These are phyloP conservation scores for Tillus elongatus DNA, from an alignment of 2,888 invertebrate genomes.

Conservation along the genomic window DNA sequence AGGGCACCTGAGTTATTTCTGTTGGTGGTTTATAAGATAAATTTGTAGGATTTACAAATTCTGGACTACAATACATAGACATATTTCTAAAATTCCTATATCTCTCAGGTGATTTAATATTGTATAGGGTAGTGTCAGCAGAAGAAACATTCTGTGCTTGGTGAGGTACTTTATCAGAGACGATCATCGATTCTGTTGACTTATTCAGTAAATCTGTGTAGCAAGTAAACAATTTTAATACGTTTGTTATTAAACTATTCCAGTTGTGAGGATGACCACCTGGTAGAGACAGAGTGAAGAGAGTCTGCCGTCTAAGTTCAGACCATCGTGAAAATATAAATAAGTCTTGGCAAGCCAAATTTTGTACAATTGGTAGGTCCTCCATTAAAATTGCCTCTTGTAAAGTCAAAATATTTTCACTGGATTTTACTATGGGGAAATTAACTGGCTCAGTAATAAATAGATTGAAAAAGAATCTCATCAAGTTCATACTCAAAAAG, in stretches of 20 bases:
- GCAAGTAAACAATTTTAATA: conserved; percentile 52
- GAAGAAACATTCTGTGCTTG: background rate
- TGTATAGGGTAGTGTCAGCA: no score
- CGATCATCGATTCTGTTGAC: conserved; percentile 24
- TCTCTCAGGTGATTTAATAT: conserved; percentile 16
- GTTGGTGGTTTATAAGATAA: no score
- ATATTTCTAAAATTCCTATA: conserved; percentile 34
- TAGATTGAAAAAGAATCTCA: conserved; percentile 61
- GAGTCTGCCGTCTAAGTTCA: conserved; percentile 48
- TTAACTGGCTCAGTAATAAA: conserved; percentile 60
- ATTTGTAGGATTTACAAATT: background rate
- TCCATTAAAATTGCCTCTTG: conserved; percentile 52
- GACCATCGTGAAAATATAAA: conserved; percentile 57
- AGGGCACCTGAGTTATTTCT: conserved; percentile 14
- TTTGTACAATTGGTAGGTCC: conserved; percentile 59
- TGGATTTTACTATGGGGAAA: conserved; percentile 51
- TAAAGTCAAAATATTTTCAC: conserved; percentile 45
- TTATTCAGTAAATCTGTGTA: conserved; percentile 56
- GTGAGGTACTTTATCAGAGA: conserved; percentile 7
- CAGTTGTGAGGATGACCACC: conserved; percentile 85
- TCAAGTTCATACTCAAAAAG: conserved; percentile 58
- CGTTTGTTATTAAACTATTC: conserved; percentile 60
- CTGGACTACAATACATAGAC: conserved; percentile 21
- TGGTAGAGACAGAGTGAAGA: conserved; percentile 69
- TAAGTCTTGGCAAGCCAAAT: conserved; percentile 68